These are phyloP conservation scores for Eristalinus aeneus DNA, from an alignment of 2,888 invertebrate genomes.

Conservation along the genomic window DNA sequence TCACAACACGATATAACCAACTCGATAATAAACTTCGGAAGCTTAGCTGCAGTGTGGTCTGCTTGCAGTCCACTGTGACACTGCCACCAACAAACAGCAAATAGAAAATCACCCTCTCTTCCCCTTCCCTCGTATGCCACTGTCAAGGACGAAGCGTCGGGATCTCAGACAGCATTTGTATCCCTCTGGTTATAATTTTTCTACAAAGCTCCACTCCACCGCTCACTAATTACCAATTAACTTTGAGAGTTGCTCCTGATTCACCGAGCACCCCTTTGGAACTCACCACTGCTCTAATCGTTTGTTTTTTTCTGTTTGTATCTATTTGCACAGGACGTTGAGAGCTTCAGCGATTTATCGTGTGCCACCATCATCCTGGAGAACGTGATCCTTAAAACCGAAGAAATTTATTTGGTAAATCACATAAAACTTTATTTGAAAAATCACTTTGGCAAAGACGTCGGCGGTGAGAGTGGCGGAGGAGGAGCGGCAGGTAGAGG, in stretches of 20 bases:
- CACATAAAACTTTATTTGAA: conserved; percentile 81
- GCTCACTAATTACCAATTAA: conserved; percentile 75
- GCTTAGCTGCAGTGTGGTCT: conserved; percentile 42
- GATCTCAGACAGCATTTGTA: conserved; percentile 59
- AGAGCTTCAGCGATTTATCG: conserved; percentile 80
- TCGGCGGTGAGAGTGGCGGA: conserved; percentile 68
- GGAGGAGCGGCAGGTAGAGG: conserved; percentile 22
- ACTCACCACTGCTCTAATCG: not conserved
- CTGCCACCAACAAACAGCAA: not conserved
- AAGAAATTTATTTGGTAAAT: conserved; percentile 81
- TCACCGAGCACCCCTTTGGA: conserved; percentile 22
- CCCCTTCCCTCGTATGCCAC: not conserved
- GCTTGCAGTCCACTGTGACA: conserved; percentile 54
- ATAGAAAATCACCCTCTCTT: too few species aligned
- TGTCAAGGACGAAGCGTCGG: not conserved
- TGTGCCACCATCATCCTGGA: conserved; percentile 79
- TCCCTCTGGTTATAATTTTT: conserved; percentile 69
- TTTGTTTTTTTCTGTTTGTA: conserved; percentile 34
- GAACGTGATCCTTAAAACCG: conserved; percentile 80
- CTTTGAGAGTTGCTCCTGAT: conserved; percentile 65
- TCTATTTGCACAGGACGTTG: conserved; percentile 75
- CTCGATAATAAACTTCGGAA: conserved; percentile 62
- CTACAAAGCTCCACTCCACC: conserved; percentile 61
- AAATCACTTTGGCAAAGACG: conserved; percentile 73
- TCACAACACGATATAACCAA: conserved; percentile 55